A percentile compares a stretch with the other conserved stretches of the same genome.
Conservation (phyloP, 1,140 invertebrate genomes). For the Drosophila ercepeae region DNA sequence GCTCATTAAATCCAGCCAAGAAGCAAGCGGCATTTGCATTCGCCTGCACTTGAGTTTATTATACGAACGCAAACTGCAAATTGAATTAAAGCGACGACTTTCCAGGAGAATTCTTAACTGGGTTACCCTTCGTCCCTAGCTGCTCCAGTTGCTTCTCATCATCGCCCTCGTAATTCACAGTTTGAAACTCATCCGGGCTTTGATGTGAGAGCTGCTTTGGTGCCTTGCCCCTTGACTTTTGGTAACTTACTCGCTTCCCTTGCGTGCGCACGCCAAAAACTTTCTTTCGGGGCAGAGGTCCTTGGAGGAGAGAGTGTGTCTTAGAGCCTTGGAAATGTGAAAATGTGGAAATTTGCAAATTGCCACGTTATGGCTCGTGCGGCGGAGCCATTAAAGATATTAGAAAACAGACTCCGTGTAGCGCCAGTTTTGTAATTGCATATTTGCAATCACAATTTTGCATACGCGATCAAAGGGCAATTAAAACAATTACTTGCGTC, state of each 20-base stretch:
- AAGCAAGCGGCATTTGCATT: slow-evolving; percentile 55
- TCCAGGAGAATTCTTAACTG: slow-evolving; percentile 38
- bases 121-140: slow-evolving; percentile 31
- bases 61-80: slow-evolving; percentile 67
- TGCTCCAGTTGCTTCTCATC: slow-evolving; percentile 22
- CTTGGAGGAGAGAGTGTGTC: not conserved
- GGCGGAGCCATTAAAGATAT: slow-evolving; percentile 25
- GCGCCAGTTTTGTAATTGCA: slow-evolving; percentile 30
- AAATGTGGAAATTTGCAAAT: slow-evolving; percentile 47
- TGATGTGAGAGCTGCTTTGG: slow-evolving; percentile 29
- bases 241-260: slow-evolving; percentile 10
- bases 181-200: slow-evolving; percentile 62
- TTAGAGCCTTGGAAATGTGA: slow-evolving; percentile 7
- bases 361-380: slow-evolving; percentile 30
- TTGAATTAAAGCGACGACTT: slow-evolving; percentile 74
- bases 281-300: not conserved
- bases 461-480: slow-evolving; percentile 18
- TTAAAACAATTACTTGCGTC: slow-evolving; percentile 53
- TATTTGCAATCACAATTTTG: slow-evolving; percentile 48
- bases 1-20: slow-evolving; percentile 62
- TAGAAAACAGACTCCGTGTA: slow-evolving; percentile 24
- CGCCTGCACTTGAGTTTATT: slow-evolving; percentile 57
- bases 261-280: slow-evolving; percentile 42
- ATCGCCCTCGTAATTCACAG: slow-evolving; percentile 41
- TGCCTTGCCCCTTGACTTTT: slow-evolving; percentile 19